A percentile compares a stretch with the other conserved stretches of the same genome.
Evolutionary conservation across 1,140 invertebrate genomes (phyloP).

Genomic region (Leguminivora glycinivorella): DNA sequence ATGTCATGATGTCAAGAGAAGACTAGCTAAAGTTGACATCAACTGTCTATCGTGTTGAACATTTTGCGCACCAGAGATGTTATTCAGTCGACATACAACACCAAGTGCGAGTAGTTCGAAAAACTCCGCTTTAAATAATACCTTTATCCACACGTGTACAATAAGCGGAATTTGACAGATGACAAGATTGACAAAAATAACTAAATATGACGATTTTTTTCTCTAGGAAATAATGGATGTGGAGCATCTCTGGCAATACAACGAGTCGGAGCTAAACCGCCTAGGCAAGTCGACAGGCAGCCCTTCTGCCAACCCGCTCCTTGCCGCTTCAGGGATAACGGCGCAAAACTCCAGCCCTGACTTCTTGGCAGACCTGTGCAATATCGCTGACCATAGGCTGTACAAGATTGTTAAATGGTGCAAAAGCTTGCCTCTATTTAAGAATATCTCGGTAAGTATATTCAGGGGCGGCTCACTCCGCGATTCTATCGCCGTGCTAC

Average conservation of each 20-base stretch:
- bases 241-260: constrained; percentile 95
- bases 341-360: constrained; percentile 87
- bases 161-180: too few relatives aligned
- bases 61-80: too few relatives aligned
- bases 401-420: constrained; percentile 99
- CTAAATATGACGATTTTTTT: neutral
- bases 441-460: constrained; percentile 94
- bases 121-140: too few relatives aligned
- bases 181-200: too few relatives aligned
- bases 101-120: too few relatives aligned
- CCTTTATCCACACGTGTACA: too few relatives aligned
- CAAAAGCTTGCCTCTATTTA: constrained; percentile 97
- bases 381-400: constrained; percentile 95
- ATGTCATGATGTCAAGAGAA: too few relatives aligned
- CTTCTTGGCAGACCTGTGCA: constrained; percentile 92
- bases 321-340: constrained; percentile 82
- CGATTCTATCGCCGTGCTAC: too few relatives aligned
- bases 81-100: too few relatives aligned
- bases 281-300: constrained; percentile 77
- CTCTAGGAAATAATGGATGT: constrained; percentile 95
- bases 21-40: too few relatives aligned
- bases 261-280: constrained; percentile 83
- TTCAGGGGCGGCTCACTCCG: too few relatives aligned
- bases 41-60: too few relatives aligned
- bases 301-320: constrained; percentile 79